A percentile compares a stretch with the other conserved stretches of the same genome.
phyloP scores from a whole-genome alignment of 2,888 invertebrate species.

The Sinelater perroti region DNA sequence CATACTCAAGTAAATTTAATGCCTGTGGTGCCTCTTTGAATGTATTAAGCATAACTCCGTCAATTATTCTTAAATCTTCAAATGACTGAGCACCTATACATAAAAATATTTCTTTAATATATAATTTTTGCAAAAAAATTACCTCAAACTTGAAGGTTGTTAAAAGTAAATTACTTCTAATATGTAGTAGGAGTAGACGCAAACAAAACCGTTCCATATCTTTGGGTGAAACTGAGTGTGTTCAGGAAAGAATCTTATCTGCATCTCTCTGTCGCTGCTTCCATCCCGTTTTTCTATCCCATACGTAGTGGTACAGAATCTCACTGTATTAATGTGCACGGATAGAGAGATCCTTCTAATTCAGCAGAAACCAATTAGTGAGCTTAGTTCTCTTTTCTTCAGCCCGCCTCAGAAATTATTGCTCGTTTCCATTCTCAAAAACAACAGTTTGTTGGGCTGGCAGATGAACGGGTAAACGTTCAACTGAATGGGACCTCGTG shows the following conservation, averaged over 20 bases:
- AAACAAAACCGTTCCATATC: conserved; percentile 39
- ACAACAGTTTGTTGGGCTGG: conserved; percentile 40
- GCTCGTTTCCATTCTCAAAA: conserved; percentile 32
- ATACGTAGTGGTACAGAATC: conserved; percentile 43
- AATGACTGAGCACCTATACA: conserved; percentile 45
- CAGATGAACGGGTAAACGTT: conserved; percentile 52
- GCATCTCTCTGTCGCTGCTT: conserved; percentile 8
- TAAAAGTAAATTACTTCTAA: too few relatives aligned
- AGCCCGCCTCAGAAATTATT: conserved; percentile 21
- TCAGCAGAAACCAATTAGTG: conserved; percentile 46
- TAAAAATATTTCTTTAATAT: too few relatives aligned
- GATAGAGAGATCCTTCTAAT: conserved; percentile 37
- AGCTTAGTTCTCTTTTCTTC: conserved; percentile 36
- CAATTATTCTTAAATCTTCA: conserved; percentile 45
- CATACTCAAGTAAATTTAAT: conserved; percentile 48
- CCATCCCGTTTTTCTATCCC: background rate
- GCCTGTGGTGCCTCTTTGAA: conserved; percentile 40
- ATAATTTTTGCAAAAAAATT: too few relatives aligned
- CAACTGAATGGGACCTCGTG: conserved; percentile 49
- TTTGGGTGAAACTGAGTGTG: conserved; percentile 16
- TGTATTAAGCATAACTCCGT: conserved; percentile 45
- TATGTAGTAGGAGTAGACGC: conserved; percentile 42
- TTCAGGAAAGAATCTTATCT: conserved; percentile 20
- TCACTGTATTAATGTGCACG: conserved; percentile 32
- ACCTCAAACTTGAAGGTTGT: too few relatives aligned